Evolutionary conservation across 2,888 invertebrate genomes (phyloP).

Genomic region (Leptopilina drosophilae): DNA sequence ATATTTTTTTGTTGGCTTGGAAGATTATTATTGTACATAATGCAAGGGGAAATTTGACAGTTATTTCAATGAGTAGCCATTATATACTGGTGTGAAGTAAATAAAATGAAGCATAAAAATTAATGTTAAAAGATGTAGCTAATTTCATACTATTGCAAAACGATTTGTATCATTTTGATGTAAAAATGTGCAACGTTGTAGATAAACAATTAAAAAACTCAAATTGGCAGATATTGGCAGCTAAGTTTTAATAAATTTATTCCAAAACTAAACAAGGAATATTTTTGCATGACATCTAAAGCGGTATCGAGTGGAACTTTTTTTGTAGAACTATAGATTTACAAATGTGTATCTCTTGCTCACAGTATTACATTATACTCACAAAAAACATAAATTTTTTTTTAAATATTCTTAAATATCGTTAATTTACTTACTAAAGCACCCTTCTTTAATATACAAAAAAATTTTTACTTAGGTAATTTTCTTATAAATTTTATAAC

Average conservation of each 20-base stretch:
- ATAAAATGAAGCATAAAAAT: conserved; percentile 14
- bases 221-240: conserved; percentile 14
- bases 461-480: no score
- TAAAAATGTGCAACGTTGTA: not conserved
- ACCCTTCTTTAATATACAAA: not conserved
- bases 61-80: conserved; percentile 11
- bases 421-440: not conserved
- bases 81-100: conserved; percentile 7
- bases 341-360: not conserved
- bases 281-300: conserved; percentile 3
- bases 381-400: not conserved
- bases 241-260: not conserved
- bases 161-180: not conserved
- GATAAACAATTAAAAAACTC: conserved; percentile 1
- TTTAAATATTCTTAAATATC: not conserved
- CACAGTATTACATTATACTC: not conserved
- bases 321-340: not conserved
- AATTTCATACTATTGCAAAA: conserved; percentile 6
- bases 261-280: not conserved
- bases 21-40: conserved; percentile 11
- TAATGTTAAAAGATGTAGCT: conserved; percentile 3
- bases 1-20: not conserved
- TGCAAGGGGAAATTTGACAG: conserved; percentile 11
- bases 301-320: conserved; percentile 6
- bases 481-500: no score